Percentiles rank a stretch among this genome's conserved stretches.
Conservation (phyloP, 2,113 vertebrate species). For the Peromyscus polionotus region DNA sequence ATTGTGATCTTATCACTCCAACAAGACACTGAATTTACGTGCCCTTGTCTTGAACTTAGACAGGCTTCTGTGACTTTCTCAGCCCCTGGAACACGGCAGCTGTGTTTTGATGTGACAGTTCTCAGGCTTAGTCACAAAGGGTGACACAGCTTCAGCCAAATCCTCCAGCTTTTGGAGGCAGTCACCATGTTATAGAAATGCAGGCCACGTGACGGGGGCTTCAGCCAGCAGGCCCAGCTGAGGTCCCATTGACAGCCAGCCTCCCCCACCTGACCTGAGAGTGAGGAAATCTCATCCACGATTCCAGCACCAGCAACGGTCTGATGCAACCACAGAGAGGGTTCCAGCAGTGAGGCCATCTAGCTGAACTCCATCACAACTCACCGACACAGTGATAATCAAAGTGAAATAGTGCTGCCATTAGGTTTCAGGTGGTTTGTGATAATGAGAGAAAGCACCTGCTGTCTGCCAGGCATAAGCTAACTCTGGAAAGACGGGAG, state of each 20-base stretch:
- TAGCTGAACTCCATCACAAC: neutral
- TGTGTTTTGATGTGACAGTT: neutral
- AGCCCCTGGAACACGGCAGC: neutral
- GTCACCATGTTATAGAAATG: neutral
- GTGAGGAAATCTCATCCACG: neutral
- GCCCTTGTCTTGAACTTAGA: neutral
- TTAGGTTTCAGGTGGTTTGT: neutral
- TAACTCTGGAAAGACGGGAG: neutral
- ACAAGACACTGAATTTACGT: neutral
- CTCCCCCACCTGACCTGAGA: neutral
- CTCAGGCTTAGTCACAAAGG: neutral
- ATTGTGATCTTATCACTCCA: neutral
- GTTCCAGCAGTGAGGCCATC: neutral
- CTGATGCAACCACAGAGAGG: neutral
- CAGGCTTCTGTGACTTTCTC: neutral
- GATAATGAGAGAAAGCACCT: neutral
- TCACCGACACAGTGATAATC: neutral
- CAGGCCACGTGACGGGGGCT: neutral
- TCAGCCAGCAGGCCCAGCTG: neutral
- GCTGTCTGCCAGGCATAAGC: neutral
- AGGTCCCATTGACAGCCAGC: neutral
- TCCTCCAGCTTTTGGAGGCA: neutral
- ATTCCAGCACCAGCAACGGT: neutral
- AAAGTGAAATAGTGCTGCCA: neutral
- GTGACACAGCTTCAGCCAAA: neutral